A percentile compares a stretch with the other conserved stretches of the same genome.
phyloP scores from a whole-genome alignment of 2,888 invertebrate genomes.

The Eilema depressum region DNA sequence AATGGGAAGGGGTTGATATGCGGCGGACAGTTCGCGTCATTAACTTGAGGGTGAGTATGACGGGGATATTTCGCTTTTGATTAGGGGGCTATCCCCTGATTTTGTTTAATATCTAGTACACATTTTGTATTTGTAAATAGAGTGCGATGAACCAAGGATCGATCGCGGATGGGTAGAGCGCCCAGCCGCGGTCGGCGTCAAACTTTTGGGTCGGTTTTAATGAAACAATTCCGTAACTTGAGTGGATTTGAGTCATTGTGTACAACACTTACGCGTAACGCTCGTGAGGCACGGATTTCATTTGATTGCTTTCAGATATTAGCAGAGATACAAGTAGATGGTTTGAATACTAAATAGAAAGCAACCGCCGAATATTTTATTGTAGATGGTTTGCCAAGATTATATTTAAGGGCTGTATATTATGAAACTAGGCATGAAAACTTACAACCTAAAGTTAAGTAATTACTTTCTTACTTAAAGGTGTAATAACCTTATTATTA shows the following conservation, averaged over 20 bases:
- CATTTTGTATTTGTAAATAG: slow-evolving; percentile 62
- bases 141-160: slow-evolving; percentile 78
- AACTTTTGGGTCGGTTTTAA: slow-evolving; percentile 82
- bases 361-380: slow-evolving; percentile 30
- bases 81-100: slow-evolving; percentile 59
- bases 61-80: slow-evolving; percentile 67
- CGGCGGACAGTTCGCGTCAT: slow-evolving; percentile 67
- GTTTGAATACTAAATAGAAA: slow-evolving; percentile 46
- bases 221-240: slow-evolving; percentile 80
- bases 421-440: slow-evolving; percentile 32
- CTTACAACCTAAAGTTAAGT: neutral
- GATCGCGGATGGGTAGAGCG: slow-evolving; percentile 69
- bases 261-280: slow-evolving; percentile 68
- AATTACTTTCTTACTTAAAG: neutral
- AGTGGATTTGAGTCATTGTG: slow-evolving; percentile 79
- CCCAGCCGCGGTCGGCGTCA: slow-evolving; percentile 68
- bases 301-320: slow-evolving; percentile 58
- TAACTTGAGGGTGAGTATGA: slow-evolving; percentile 66
- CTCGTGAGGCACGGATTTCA: slow-evolving; percentile 58
- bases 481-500: neutral
- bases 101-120: slow-evolving; percentile 63
- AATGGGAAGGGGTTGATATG: slow-evolving; percentile 77
- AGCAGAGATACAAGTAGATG: slow-evolving; percentile 47
- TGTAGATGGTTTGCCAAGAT: slow-evolving; percentile 27
- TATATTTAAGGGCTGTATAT: slow-evolving; percentile 26